Evolutionary conservation across 1,140 invertebrate genomes (phyloP).

Genomic region (Lucilia sericata): DNA sequence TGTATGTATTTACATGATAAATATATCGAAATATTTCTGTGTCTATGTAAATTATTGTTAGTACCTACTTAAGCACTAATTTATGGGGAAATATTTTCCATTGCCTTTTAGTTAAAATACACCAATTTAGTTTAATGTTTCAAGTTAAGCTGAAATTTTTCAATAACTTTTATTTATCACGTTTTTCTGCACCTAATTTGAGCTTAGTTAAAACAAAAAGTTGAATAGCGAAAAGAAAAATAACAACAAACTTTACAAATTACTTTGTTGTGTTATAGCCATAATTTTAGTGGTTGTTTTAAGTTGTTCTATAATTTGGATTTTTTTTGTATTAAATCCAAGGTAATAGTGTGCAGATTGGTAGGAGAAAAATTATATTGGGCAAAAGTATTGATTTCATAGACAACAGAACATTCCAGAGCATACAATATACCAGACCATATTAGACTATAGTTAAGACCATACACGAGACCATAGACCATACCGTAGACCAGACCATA

Average conservation of each 20-base stretch:
- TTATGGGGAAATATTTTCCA: background rate
- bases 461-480: too few relatives aligned
- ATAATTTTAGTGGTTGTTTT: background rate
- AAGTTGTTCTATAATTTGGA: background rate
- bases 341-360: background rate
- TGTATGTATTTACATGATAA: background rate
- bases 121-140: slow-evolving; percentile 20
- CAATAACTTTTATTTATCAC: slow-evolving; percentile 8
- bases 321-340: background rate
- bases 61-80: background rate
- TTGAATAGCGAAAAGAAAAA: background rate
- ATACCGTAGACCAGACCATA: too few relatives aligned
- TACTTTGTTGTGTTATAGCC: background rate
- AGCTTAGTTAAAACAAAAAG: background rate
- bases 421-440: too few relatives aligned
- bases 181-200: background rate
- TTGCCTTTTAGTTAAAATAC: background rate
- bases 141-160: slow-evolving; percentile 5
- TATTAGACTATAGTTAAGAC: too few relatives aligned
- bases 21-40: background rate
- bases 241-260: slow-evolving; percentile 12
- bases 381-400: too few relatives aligned
- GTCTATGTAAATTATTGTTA: background rate
- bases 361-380: too few relatives aligned
- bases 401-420: too few relatives aligned